A percentile compares a stretch with the other conserved stretches of the same genome.
These are phyloP conservation scores for Crocallis elinguaria DNA, from an alignment of 2,888 invertebrate genomes.

Conservation along the genomic window DNA sequence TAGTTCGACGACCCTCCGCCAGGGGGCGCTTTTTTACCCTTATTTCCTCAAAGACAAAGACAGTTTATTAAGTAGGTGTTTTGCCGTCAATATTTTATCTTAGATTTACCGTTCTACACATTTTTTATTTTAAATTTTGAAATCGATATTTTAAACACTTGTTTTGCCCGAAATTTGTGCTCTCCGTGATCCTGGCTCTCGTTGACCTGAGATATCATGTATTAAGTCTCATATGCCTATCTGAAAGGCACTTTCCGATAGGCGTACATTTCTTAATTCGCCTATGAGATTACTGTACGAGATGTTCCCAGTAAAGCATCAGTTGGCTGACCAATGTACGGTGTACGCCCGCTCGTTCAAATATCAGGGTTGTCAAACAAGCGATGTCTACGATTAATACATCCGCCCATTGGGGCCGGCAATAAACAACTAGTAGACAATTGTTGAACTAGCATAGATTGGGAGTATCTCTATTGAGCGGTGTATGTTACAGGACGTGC, in stretches of 20 bases:
- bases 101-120: constrained; percentile 8
- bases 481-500: neutral
- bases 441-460: constrained; percentile 5
- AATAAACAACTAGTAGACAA: constrained; percentile 6
- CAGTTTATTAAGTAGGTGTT: constrained; percentile 65
- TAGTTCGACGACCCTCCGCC: constrained; percentile 56
- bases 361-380: constrained; percentile 32
- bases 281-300: no score
- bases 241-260: no score
- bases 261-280: no score
- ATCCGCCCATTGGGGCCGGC: constrained; percentile 27
- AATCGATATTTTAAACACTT: no score
- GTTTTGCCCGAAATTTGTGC: no score
- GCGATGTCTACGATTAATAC: constrained; percentile 30
- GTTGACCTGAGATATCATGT: no score
- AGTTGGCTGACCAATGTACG: no score
- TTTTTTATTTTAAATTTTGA: no score
- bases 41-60: constrained; percentile 56
- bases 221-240: no score
- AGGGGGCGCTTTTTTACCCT: constrained; percentile 59
- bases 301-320: no score
- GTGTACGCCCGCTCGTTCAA: no score
- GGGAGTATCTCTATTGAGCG: neutral
- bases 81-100: constrained; percentile 58
- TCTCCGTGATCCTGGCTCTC: no score